Evolutionary conservation across 2,888 invertebrate genomes (phyloP).

Genomic region (Nomada ferruginata): DNA sequence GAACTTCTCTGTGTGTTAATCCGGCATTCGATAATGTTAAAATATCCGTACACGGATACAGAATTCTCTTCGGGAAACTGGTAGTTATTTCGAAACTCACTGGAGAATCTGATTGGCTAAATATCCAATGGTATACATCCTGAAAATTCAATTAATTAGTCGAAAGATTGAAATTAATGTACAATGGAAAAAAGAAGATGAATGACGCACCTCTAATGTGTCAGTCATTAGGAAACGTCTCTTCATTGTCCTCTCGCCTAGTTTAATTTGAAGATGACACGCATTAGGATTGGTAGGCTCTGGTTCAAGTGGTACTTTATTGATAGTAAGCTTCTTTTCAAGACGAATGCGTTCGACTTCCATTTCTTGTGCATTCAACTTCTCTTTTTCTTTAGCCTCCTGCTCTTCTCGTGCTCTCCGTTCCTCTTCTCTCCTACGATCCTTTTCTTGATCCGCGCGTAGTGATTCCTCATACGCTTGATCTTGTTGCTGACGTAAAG

Average conservation of each 20-base stretch:
- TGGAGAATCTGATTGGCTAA: conserved; percentile 97
- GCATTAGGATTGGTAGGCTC: conserved; percentile 88
- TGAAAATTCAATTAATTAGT: conserved; percentile 84
- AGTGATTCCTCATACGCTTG: conserved; percentile 96
- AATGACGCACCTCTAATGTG: conserved; percentile 89
- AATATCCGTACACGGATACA: conserved; percentile 86
- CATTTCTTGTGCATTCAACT: conserved; percentile 85
- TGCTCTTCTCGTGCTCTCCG: conserved; percentile 85
- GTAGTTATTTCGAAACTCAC: conserved; percentile 97
- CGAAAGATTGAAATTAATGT: not conserved
- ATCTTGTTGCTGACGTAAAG: conserved; percentile 95
- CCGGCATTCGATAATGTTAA: conserved; percentile 91
- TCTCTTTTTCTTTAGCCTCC: conserved; percentile 85
- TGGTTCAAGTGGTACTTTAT: conserved; percentile 91
- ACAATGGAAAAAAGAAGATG: not conserved
- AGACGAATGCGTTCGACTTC: conserved; percentile 87
- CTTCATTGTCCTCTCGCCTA: conserved; percentile 95
- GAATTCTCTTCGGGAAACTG: conserved; percentile 95
- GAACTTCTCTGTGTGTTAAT: conserved; percentile 94
- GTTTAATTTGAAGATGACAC: conserved; percentile 94
- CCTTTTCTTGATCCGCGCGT: conserved; percentile 97
- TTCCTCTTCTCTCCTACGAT: conserved; percentile 89
- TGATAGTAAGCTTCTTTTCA: conserved; percentile 88
- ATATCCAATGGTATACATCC: conserved; percentile 97
- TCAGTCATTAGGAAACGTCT: conserved; percentile 92